Base-by-base conservation (phyloP, 2,888 invertebrate genomes). In the Cryptocephalus moraei region DNA sequence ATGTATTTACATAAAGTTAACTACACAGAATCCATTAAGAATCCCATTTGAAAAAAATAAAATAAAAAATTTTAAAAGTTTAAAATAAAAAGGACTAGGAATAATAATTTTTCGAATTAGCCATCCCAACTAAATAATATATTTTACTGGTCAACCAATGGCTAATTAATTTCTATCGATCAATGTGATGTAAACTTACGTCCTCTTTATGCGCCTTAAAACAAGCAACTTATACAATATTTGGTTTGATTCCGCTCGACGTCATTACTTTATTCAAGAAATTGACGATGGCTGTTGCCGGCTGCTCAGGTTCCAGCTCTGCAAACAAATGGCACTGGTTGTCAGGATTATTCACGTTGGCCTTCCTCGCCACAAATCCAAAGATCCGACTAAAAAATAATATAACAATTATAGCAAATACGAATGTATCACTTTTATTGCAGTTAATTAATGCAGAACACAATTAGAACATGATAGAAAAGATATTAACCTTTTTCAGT, bases 301-400 rank as follows among this genome's bases (percentile, higher is more conserved):
- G 95, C 58, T 85, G 84, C 63, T 91, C 91, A 1, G 91, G 86
- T 66, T 95, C 93, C 51, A 94, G 75, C 69, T 97, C 96, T 14
- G 94, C 94, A 73, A 97, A 96, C 55, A 97, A 81, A 76, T 96
- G 96, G 73, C 96, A 96, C 73, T 93, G 90, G 75, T 97, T 97
- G 73, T 96, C 94, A 42, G 82, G 79, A 56, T 80, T 80, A 58
- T 86, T 86, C 46, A 89, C 85, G 46, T 62, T 62, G 39, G 87
- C 84, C 74, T 91, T 82, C 64, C 89, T 80, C 31, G 96, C 94
- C 56, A 97, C 93, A 73, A 96, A 96, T 43, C 95, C 97, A 71
- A 97, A 97, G 59, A 92, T 86, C 57, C 90, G 83, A 66, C 91
- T 91, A 75, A 41, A 53, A 43, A 33, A 45, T n/a, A 43, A 32